Conservation (phyloP, 1,140 invertebrate species). For the Hormaphis cornu region DNA sequence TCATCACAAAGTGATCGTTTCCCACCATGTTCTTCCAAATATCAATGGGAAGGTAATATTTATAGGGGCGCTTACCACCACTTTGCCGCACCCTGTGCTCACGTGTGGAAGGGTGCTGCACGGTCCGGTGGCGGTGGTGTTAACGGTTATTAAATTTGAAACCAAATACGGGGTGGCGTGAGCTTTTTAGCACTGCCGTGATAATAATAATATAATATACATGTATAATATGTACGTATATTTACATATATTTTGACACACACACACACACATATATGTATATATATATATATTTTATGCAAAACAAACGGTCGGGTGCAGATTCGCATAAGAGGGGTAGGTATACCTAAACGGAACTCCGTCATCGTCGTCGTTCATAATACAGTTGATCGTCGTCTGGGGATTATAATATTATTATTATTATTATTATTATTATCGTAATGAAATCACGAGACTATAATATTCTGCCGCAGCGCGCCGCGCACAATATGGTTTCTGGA, state of each 20-base stretch:
- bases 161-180: neutral
- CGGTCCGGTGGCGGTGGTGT: neutral
- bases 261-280: neutral
- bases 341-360: neutral
- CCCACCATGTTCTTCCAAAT: no score
- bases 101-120: neutral
- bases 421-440: constrained; percentile 22
- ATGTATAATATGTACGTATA: no score
- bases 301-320: neutral
- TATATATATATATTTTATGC: no score
- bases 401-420: constrained; percentile 20
- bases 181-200: neutral
- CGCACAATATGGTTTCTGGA: constrained; percentile 26
- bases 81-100: no score
- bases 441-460: constrained; percentile 16
- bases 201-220: no score
- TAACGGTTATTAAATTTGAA: constrained; percentile 26
- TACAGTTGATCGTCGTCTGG: neutral
- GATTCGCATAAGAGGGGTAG: neutral
- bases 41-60: no score
- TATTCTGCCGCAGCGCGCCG: no score
- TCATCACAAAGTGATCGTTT: no score
- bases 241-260: no score
- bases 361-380: neutral
- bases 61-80: no score